Evolutionary conservation across 1,140 invertebrate species (phyloP).

Genomic region (Pogonus chalceus): DNA sequence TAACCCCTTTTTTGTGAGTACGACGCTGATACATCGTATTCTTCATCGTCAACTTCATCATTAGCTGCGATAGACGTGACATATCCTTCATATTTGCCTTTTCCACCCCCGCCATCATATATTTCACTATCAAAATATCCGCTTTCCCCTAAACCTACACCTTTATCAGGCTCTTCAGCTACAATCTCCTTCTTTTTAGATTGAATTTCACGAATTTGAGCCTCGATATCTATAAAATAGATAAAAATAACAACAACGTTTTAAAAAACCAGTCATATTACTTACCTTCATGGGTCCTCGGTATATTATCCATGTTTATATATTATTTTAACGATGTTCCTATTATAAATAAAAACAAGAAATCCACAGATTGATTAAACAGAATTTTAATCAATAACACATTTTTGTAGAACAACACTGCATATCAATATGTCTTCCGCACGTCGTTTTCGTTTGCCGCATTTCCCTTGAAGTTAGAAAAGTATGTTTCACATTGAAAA

Average conservation of each 20-base stretch:
- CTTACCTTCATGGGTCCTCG: constrained; percentile 68
- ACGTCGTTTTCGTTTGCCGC: too few relatives aligned
- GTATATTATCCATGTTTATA: constrained; percentile 64
- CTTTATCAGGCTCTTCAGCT: constrained; percentile 48
- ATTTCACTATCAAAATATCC: constrained; percentile 90
- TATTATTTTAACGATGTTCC: too few relatives aligned
- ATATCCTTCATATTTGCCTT: constrained; percentile 85
- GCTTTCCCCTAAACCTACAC: constrained; percentile 79
- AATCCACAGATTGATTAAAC: too few relatives aligned
- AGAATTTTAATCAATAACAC: too few relatives aligned
- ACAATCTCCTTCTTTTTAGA: constrained; percentile 71
- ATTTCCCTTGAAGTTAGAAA: too few relatives aligned
- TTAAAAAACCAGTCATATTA: constrained; percentile 18
- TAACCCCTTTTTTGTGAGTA: constrained; percentile 58
- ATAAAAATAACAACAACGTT: constrained; percentile 22
- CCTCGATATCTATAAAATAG: constrained; percentile 71
- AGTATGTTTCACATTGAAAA: too few relatives aligned
- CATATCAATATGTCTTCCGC: too few relatives aligned
- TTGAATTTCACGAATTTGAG: constrained; percentile 84
- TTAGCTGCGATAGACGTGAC: constrained; percentile 92
- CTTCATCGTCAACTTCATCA: constrained; percentile 82
- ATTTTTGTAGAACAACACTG: too few relatives aligned
- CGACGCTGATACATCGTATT: constrained; percentile 66
- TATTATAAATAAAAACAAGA: too few relatives aligned
- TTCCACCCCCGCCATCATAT: constrained; percentile 63